Base-by-base conservation (phyloP, 53 echinoderm and acorn worm genomes). In the Astropecten irregularis region DNA sequence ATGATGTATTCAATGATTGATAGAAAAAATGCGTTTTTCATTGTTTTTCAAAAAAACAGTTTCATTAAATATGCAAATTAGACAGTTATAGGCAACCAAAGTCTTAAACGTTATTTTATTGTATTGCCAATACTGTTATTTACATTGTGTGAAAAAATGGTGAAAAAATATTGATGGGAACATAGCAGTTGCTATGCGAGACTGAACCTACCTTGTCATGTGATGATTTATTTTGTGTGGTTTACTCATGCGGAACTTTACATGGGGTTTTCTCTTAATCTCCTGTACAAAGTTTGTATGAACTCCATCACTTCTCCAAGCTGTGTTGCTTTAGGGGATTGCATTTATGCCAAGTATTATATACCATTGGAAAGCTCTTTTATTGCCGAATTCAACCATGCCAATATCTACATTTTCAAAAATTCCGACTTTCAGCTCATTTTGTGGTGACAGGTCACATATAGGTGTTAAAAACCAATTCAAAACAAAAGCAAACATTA, bases 341-440 rank as follows among this genome's bases (percentile, higher is more conserved):
- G 32, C 0, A 15, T 16, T 61, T 0, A 28, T 31, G 6, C 35
- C 16, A 61, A 30, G 62, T 61, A 31, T 28, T 61, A 33, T 61
- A 61, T 34, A 61, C 30, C 62, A 61, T 61, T 61, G 29, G 62
- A 61, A 61, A 61, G 62, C 62, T 61, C 62, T 61, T 61, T 3
- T n/a, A 22, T 5, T 23, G 19, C 55, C 9, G 19, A 55, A 55
- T 55, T n/a, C 55, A 55, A 26, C 20, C 20, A 55, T 55, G 25
- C 55, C 55, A 55, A 55, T 23, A 55, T 9, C 55, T 55, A 0
- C 20, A 22, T 55, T 55, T 55, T 55, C 25, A 22, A 2, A 55
- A 55, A 16, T 55, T 55, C n/a, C n/a, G n/a, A n/a, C n/a, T n/a
- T n/a, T n/a, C n/a, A n/a, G n/a, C n/a, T n/a, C n/a, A n/a, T n/a